Evolutionary conservation across 2,113 vertebrate genomes (phyloP).

Genomic region (Gymnocephalus cernua): DNA sequence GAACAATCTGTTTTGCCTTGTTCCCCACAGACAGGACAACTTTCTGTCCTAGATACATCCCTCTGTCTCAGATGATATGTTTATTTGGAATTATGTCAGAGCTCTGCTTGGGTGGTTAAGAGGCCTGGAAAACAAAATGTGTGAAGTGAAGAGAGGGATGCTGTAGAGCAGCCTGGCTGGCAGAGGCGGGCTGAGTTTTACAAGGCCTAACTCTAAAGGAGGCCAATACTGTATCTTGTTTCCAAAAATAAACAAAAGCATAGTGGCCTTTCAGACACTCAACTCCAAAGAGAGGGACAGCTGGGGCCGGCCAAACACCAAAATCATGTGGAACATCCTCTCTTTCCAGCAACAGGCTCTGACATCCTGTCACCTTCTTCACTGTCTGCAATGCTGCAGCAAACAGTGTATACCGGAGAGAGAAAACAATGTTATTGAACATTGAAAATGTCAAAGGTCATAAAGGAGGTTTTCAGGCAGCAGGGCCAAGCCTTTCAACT

Average conservation of each 20-base stretch:
- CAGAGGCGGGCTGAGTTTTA: slow-evolving; percentile 29
- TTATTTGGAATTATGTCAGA: slow-evolving; percentile 51
- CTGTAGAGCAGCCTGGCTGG: slow-evolving; percentile 6
- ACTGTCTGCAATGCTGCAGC: background rate
- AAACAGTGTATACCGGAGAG: background rate
- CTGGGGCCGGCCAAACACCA: background rate
- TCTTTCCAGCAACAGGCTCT: background rate
- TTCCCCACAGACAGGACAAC: slow-evolving; percentile 51
- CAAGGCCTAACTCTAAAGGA: background rate
- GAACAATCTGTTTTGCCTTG: slow-evolving; percentile 59
- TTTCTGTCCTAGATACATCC: slow-evolving; percentile 44
- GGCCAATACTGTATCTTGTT: background rate
- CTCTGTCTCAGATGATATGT: slow-evolving; percentile 35
- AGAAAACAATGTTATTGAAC: background rate
- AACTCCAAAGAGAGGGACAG: background rate
- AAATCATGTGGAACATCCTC: background rate
- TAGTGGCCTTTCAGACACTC: background rate
- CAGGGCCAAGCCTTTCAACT: background rate
- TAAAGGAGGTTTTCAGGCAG: background rate
- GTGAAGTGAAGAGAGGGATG: background rate
- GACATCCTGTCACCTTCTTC: background rate
- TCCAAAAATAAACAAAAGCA: slow-evolving; percentile 12
- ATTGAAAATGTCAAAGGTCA: background rate
- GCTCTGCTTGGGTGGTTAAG: slow-evolving; percentile 23
- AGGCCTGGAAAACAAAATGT: slow-evolving; percentile 16